These are phyloP conservation scores for Eumerus sabulonum DNA, from an alignment of 2,888 invertebrate species.

Conservation along the genomic window DNA sequence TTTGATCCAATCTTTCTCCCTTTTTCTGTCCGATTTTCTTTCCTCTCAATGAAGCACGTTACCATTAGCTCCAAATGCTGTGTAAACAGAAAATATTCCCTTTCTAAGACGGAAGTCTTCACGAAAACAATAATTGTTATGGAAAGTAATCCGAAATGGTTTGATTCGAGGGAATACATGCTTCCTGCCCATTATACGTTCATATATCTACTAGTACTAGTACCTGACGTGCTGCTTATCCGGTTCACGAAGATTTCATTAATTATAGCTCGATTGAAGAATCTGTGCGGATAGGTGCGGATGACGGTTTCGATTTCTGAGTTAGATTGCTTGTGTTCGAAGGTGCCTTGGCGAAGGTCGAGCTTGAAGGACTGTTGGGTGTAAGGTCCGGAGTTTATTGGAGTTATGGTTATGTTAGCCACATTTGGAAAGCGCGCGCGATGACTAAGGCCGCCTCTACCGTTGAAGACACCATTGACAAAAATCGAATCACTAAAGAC, in stretches of 20 bases:
- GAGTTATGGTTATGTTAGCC: slow-evolving; percentile 74
- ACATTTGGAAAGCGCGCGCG: slow-evolving; percentile 82
- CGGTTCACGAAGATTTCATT: slow-evolving; percentile 74
- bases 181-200: slow-evolving; percentile 44
- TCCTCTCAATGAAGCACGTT: slow-evolving; percentile 23
- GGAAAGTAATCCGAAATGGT: slow-evolving; percentile 11
- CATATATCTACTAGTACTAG: background rate
- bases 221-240: slow-evolving; percentile 43
- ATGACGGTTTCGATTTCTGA: slow-evolving; percentile 68
- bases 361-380: slow-evolving; percentile 76
- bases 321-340: slow-evolving; percentile 74
- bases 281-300: slow-evolving; percentile 77
- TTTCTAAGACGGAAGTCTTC: slow-evolving; percentile 58
- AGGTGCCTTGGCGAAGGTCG: slow-evolving; percentile 79
- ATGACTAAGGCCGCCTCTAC: slow-evolving; percentile 80
- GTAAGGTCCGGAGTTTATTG: slow-evolving; percentile 18
- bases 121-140: slow-evolving; percentile 41
- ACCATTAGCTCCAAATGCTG: slow-evolving; percentile 2
- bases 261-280: slow-evolving; percentile 77
- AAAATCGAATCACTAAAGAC: slow-evolving; percentile 82
- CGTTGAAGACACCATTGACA: slow-evolving; percentile 83
- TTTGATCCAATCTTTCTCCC: slow-evolving; percentile 47
- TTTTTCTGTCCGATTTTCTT: background rate
- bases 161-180: slow-evolving; percentile 35
- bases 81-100: slow-evolving; percentile 36